Evolutionary conservation across 2,797 vertebrate species (phyloP).

Genomic region (Toxotes lorentzi): DNA sequence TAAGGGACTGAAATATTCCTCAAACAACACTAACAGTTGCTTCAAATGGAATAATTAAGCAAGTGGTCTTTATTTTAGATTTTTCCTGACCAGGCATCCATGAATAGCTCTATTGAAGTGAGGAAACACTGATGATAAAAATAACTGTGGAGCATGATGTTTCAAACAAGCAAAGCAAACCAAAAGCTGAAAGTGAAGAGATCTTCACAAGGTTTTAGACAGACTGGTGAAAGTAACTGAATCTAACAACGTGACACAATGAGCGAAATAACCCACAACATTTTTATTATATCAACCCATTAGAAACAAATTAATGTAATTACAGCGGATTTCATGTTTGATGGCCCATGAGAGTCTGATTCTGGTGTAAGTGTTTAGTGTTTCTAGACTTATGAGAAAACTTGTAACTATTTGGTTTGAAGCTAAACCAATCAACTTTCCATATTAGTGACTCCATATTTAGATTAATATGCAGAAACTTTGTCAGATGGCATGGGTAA

Average conservation of each 20-base stretch:
- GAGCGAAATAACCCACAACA: neutral
- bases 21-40: neutral
- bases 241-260: neutral
- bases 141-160: constrained; percentile 12
- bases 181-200: neutral
- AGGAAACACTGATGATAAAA: constrained; percentile 39
- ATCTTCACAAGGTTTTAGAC: neutral
- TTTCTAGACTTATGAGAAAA: neutral
- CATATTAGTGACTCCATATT: neutral
- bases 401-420: neutral
- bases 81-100: constrained; percentile 16
- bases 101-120: constrained; percentile 46
- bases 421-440: neutral
- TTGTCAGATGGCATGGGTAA: neutral
- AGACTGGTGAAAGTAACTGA: neutral
- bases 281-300: constrained; percentile 2
- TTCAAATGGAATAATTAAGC: neutral
- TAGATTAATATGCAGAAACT: neutral
- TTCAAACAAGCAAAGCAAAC: constrained; percentile 4
- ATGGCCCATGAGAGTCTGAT: no score
- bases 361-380: neutral
- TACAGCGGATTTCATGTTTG: neutral
- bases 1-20: neutral
- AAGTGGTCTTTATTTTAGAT: constrained; percentile 11
- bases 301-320: constrained; percentile 5